Conservation (phyloP, 1,140 invertebrate genomes). For the Laupala kohalensis region DNA sequence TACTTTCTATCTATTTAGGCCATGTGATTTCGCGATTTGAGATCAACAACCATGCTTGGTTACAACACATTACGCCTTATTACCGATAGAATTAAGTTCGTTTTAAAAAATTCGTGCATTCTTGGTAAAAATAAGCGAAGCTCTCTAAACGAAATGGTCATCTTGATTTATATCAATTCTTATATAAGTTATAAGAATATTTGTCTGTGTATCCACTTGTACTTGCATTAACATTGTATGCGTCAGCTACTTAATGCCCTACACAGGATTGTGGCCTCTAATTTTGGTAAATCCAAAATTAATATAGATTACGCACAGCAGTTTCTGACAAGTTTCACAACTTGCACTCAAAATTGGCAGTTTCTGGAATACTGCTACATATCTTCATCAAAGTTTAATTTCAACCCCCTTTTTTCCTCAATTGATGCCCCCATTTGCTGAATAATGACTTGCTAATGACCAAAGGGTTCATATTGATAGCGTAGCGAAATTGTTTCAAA, state of each 20-base stretch:
- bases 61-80: slow-evolving; percentile 1
- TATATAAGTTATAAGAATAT: slow-evolving; percentile 12
- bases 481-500: too few relatives aligned
- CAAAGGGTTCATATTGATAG: too few relatives aligned
- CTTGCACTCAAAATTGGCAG: neutral
- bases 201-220: slow-evolving; percentile 10
- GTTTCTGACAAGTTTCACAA: neutral
- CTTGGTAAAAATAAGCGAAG: slow-evolving; percentile 11
- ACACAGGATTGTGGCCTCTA: neutral
- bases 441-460: too few relatives aligned
- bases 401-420: too few relatives aligned
- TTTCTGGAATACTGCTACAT: neutral
- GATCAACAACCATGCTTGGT: slow-evolving; percentile 14
- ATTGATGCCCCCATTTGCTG: too few relatives aligned
- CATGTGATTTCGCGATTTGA: slow-evolving; percentile 15
- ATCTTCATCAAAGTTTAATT: neutral
- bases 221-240: slow-evolving; percentile 7
- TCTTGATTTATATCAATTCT: slow-evolving; percentile 1
- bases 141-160: slow-evolving; percentile 10
- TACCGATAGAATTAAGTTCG: neutral
- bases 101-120: slow-evolving; percentile 6
- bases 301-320: neutral
- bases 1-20: slow-evolving; percentile 13
- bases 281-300: neutral
- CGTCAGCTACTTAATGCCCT: slow-evolving; percentile 8